phyloP scores from a whole-genome alignment of 1,140 invertebrate species.

The Aphelenchoides avenae region DNA sequence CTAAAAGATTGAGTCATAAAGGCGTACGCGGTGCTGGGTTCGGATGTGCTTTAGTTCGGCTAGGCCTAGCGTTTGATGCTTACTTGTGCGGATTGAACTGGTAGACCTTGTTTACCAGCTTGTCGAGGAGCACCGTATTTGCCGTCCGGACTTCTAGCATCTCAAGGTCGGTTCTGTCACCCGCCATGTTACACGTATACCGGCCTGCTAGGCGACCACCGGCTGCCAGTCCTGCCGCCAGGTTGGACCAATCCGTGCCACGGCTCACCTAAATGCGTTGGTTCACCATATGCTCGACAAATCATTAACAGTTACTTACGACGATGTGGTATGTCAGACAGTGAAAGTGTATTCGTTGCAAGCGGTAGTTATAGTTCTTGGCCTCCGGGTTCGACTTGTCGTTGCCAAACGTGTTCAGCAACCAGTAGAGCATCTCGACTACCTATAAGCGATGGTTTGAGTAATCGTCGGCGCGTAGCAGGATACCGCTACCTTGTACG shows the following conservation, averaged over 20 bases:
- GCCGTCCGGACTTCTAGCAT: constrained; percentile 45
- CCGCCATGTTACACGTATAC: constrained; percentile 61
- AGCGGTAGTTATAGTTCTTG: constrained; percentile 53
- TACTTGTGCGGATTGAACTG: constrained; percentile 58
- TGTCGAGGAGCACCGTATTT: constrained; percentile 54
- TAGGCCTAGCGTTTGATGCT: constrained; percentile 25
- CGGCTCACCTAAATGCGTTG: constrained; percentile 34
- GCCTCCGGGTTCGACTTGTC: constrained; percentile 51
- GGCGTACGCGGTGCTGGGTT: not conserved
- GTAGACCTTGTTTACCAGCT: constrained; percentile 59
- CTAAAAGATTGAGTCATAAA: constrained; percentile 30
- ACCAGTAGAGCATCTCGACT: constrained; percentile 62
- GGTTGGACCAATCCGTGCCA: constrained; percentile 60
- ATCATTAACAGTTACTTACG: constrained; percentile 41
- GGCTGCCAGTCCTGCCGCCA: constrained; percentile 60
- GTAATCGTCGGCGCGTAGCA: not conserved
- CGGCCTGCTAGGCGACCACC: constrained; percentile 61
- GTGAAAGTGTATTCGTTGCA: constrained; percentile 63
- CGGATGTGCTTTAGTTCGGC: too few relatives aligned
- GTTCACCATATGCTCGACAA: constrained; percentile 4
- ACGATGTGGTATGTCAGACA: constrained; percentile 63
- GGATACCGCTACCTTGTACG: constrained; percentile 34
- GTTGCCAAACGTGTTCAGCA: constrained; percentile 60
- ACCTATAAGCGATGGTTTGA: constrained; percentile 45
- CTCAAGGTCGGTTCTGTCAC: constrained; percentile 45